Conservation (phyloP, 1,140 invertebrate species). For the Hyles euphorbiae region DNA sequence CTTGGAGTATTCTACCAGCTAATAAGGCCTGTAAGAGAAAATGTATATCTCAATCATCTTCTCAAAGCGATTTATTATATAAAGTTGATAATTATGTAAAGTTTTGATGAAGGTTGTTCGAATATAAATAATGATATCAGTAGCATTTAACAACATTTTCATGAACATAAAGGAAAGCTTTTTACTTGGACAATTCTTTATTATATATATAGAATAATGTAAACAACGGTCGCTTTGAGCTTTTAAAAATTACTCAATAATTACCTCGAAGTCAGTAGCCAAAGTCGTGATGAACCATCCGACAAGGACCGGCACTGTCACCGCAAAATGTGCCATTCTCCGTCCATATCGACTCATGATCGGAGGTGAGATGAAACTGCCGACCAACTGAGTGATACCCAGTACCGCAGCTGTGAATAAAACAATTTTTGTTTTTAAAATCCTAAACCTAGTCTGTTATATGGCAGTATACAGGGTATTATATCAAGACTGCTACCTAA, state of each 20-base stretch:
- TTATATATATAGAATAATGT: too few relatives aligned
- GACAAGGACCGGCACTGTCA: slow-evolving; percentile 34
- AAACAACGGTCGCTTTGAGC: too few relatives aligned
- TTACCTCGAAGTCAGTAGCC: slow-evolving; percentile 40
- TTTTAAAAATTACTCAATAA: background rate
- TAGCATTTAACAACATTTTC: too few relatives aligned
- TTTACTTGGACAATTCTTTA: too few relatives aligned
- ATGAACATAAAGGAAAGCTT: too few relatives aligned
- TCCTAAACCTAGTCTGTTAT: background rate
- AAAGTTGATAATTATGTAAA: too few relatives aligned
- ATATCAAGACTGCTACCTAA: too few relatives aligned
- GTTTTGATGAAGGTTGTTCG: too few relatives aligned
- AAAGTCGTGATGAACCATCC: slow-evolving; percentile 44
- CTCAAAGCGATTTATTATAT: too few relatives aligned
- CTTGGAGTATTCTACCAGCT: slow-evolving; percentile 41
- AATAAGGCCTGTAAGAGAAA: slow-evolving; percentile 31
- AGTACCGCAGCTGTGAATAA: slow-evolving; percentile 36
- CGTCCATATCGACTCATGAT: slow-evolving; percentile 45
- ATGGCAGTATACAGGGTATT: too few relatives aligned
- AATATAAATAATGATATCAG: too few relatives aligned
- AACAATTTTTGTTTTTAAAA: background rate
- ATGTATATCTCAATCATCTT: too few relatives aligned
- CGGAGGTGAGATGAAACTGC: slow-evolving; percentile 39
- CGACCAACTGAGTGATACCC: slow-evolving; percentile 38
- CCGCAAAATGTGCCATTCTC: slow-evolving; percentile 32